These are phyloP conservation scores for Oegoconia quadripuncta DNA, from an alignment of 2,888 invertebrate genomes.

Conservation along the genomic window DNA sequence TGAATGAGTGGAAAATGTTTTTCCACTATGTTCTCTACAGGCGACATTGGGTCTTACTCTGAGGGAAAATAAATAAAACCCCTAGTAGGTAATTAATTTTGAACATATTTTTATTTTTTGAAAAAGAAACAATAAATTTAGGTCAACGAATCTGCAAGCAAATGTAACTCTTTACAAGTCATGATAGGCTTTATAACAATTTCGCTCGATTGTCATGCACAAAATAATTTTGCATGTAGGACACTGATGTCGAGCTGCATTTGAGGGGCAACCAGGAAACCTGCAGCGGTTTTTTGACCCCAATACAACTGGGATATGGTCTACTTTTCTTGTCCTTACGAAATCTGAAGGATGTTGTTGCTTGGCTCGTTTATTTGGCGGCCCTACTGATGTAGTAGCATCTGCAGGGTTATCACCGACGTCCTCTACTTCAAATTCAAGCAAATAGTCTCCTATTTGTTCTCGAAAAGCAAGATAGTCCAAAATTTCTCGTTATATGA, in stretches of 20 bases:
- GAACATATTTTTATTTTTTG: too few relatives aligned
- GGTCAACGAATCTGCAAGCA: too few relatives aligned
- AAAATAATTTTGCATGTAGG: constrained; percentile 2
- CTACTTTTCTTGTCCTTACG: background rate
- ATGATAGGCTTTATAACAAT: too few relatives aligned
- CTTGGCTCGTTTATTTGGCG: constrained; percentile 2
- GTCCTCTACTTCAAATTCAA: background rate
- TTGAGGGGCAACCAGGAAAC: constrained; percentile 4
- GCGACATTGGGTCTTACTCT: too few relatives aligned
- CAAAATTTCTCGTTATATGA: background rate
- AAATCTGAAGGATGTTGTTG: constrained; percentile 1
- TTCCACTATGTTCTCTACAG: too few relatives aligned
- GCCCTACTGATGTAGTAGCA: background rate
- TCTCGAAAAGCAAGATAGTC: constrained; percentile 2
- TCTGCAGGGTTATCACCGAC: background rate
- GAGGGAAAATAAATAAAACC: too few relatives aligned
- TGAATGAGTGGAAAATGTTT: too few relatives aligned
- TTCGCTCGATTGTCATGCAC: constrained; percentile 1
- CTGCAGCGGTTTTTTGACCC: background rate
- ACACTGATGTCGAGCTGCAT: constrained; percentile 3
- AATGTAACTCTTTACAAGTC: too few relatives aligned
- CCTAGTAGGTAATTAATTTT: too few relatives aligned
- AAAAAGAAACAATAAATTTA: too few relatives aligned
- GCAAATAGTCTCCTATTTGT: background rate
- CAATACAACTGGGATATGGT: constrained; percentile 3